A percentile compares a stretch with the other conserved stretches of the same genome.
Evolutionary conservation across 2,113 vertebrate genomes (phyloP).

Genomic region (Misgurnus anguillicaudatus): DNA sequence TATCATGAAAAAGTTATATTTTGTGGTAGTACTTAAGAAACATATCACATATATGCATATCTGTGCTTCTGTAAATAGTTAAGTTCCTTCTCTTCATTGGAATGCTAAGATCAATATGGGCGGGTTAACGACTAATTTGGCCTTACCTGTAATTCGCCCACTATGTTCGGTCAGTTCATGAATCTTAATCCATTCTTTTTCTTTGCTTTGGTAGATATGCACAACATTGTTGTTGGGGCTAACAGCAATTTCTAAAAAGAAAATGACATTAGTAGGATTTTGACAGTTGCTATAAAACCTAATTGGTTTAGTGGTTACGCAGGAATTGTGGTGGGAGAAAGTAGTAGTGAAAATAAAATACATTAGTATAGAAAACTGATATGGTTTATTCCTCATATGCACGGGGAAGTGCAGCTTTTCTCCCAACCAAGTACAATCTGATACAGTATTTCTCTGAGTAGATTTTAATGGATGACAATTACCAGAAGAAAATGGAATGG

Average conservation of each 20-base stretch:
- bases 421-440: constrained; percentile 50
- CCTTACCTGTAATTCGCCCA: constrained; percentile 77
- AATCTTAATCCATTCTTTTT: constrained; percentile 75
- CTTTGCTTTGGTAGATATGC: constrained; percentile 76
- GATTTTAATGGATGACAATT: constrained; percentile 56
- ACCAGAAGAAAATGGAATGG: constrained; percentile 42
- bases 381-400: background rate
- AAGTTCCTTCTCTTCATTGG: background rate
- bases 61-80: background rate
- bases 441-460: constrained; percentile 46
- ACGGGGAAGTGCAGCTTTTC: constrained; percentile 3
- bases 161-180: constrained; percentile 80
- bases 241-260: constrained; percentile 73
- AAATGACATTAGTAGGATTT: background rate
- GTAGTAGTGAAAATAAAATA: background rate
- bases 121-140: constrained; percentile 42
- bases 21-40: background rate
- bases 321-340: background rate
- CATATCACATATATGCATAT: background rate
- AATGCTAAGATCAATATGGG: constrained; percentile 12
- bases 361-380: constrained; percentile 1
- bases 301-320: background rate
- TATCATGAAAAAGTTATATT: background rate
- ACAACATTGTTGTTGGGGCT: constrained; percentile 77
- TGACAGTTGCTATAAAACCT: background rate